A percentile compares a stretch with the other conserved stretches of the same genome.
These are phyloP conservation scores for Mystacornis crossleyi DNA, from an alignment of 2,113 vertebrate genomes.

Conservation along the genomic window DNA sequence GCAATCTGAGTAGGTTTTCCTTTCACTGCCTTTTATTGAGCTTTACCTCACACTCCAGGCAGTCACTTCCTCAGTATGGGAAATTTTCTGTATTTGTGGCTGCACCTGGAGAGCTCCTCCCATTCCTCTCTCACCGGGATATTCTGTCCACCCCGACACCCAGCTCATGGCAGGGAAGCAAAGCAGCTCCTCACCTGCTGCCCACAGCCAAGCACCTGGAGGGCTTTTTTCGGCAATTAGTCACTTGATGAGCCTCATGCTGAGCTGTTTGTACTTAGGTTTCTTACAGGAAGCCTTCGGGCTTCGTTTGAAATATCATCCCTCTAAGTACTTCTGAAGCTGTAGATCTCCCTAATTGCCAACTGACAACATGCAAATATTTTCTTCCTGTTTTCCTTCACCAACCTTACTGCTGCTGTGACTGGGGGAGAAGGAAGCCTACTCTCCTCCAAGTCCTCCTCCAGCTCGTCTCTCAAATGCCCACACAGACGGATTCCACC, in stretches of 20 bases:
- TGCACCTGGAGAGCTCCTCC: not conserved
- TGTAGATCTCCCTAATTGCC: not conserved
- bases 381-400: not conserved
- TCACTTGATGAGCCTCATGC: not conserved
- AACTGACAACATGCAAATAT: not conserved
- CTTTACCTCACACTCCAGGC: not conserved
- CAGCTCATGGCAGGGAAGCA: not conserved
- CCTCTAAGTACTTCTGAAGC: not conserved
- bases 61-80: not conserved
- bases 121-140: not conserved
- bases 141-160: not conserved
- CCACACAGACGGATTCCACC: not conserved
- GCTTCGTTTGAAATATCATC: not conserved
- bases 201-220: not conserved
- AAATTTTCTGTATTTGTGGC: not conserved
- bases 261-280: not conserved
- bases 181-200: not conserved
- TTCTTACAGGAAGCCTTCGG: not conserved
- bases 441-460: not conserved
- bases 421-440: not conserved
- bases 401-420: not conserved
- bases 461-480: accelerated
- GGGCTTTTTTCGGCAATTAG: not conserved
- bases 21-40: not conserved
- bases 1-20: not conserved